Evolutionary conservation across 92 coral and sea anemone species (phyloP).

Genomic region (Porites divaricata): DNA sequence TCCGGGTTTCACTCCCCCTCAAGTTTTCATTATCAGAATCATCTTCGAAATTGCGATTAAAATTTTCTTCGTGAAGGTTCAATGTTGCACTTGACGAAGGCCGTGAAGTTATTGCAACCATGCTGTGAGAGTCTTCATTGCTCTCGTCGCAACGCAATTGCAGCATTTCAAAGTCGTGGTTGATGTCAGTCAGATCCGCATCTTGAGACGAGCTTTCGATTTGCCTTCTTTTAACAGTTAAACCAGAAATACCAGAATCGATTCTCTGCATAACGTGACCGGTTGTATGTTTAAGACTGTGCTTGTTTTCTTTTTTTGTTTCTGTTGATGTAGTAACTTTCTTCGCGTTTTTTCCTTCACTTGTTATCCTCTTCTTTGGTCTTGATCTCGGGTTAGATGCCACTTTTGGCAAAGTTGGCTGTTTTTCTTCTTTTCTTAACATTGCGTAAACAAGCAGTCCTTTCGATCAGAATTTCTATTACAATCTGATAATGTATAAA

Average conservation of each 20-base stretch:
- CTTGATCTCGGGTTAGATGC: neutral
- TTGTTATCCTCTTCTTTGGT: neutral
- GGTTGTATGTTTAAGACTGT: neutral
- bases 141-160: neutral
- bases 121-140: slow-evolving; percentile 24
- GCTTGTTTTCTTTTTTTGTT: slow-evolving; percentile 3
- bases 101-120: slow-evolving; percentile 23
- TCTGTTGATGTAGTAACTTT: neutral
- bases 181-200: neutral
- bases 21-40: neutral
- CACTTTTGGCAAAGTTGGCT: neutral
- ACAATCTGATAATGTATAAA: slow-evolving; percentile 8
- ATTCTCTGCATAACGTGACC: neutral
- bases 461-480: neutral
- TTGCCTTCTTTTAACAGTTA: neutral
- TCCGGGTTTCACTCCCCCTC: neutral
- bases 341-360: neutral
- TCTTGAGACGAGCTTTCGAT: neutral
- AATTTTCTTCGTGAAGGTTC: neutral
- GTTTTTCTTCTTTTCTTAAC: slow-evolving; percentile 4
- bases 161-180: slow-evolving; percentile 4
- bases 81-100: neutral
- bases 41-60: neutral
- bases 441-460: neutral
- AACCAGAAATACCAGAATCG: neutral